phyloP scores from a whole-genome alignment of 2,113 vertebrate species.

The Chiloscyllium plagiosum region DNA sequence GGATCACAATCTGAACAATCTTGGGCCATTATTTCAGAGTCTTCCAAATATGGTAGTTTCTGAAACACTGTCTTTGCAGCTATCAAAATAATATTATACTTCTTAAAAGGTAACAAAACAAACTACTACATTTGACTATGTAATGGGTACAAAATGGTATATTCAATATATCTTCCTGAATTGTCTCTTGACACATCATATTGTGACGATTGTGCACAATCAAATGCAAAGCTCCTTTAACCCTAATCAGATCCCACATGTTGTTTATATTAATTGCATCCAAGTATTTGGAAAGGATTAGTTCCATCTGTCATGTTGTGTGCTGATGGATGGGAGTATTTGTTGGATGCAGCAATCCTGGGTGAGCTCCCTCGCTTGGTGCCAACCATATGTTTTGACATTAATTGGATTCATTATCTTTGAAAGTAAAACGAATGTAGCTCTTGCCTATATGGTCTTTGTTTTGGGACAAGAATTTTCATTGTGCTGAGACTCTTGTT shows the following conservation, averaged over 20 bases:
- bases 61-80: not conserved
- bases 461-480: not conserved
- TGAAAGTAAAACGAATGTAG: not conserved
- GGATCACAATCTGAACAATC: not conserved
- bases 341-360: not conserved
- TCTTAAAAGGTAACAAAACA: not conserved
- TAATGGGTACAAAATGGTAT: not conserved
- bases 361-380: not conserved
- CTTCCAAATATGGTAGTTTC: not conserved
- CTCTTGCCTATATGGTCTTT: not conserved
- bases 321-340: not conserved
- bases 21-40: not conserved
- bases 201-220: not conserved
- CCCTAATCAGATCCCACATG: not conserved
- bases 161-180: not conserved
- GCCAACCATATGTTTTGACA: not conserved
- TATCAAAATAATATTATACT: not conserved
- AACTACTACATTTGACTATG: not conserved
- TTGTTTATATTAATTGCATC: conserved; percentile 23
- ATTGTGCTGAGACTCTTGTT: not conserved
- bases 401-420: conserved; percentile 10
- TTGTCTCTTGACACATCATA: not conserved
- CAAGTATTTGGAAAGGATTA: conserved; percentile 12
- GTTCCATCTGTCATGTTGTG: not conserved
- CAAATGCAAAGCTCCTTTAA: not conserved